Conservation (phyloP, 1,140 invertebrate species). For the Drosophila persimilis region DNA sequence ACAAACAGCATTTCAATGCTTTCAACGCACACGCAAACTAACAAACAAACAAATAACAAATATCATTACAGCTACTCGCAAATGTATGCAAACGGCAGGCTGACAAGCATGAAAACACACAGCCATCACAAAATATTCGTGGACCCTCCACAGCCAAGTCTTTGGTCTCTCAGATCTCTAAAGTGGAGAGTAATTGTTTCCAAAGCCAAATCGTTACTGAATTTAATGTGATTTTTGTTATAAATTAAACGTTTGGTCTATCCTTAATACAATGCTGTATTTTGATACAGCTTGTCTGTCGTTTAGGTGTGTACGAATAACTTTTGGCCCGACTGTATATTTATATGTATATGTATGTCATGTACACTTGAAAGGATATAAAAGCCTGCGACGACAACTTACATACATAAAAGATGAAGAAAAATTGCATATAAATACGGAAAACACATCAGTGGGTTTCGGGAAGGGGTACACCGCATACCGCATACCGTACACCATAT, state of each 20-base stretch:
- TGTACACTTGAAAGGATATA: conserved; percentile 74
- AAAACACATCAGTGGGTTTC: conserved; percentile 24
- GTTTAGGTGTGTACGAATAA: too few species aligned
- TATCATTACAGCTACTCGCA: conserved; percentile 78
- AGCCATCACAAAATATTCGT: background rate
- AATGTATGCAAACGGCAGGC: conserved; percentile 73
- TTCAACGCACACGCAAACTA: conserved; percentile 68
- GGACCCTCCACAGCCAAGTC: background rate
- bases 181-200: too few species aligned
- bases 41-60: conserved; percentile 63
- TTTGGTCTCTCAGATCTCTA: too few species aligned
- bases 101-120: conserved; percentile 52
- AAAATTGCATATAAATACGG: conserved; percentile 79
- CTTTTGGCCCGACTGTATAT: conserved; percentile 5
- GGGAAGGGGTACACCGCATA: background rate
- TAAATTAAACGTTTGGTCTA: too few species aligned
- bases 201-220: too few species aligned
- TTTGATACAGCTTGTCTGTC: too few species aligned
- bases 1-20: conserved; percentile 75
- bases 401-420: conserved; percentile 80
- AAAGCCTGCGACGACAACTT: conserved; percentile 70
- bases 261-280: too few species aligned
- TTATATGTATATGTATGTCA: conserved; percentile 2
- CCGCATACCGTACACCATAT: background rate
- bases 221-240: background rate